Evolutionary conservation across 2,113 vertebrate species (phyloP).

Genomic region (Perognathus longimembris): DNA sequence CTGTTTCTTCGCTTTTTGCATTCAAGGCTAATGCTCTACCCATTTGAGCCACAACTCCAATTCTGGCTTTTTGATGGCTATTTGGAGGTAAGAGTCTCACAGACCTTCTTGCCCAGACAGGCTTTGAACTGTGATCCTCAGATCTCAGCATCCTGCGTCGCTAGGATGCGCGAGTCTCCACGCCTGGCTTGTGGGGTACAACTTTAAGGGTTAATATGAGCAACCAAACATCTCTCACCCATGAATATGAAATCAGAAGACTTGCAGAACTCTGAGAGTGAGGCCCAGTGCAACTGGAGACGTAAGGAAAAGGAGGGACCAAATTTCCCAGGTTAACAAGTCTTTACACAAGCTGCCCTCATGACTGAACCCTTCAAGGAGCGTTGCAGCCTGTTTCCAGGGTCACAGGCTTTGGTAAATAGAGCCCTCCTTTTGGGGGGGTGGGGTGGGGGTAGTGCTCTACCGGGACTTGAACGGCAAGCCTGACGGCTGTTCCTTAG

Average conservation of each 20-base stretch:
- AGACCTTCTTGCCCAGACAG: too few relatives aligned
- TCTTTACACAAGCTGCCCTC: background rate
- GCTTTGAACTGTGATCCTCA: too few relatives aligned
- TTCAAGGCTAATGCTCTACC: too few relatives aligned
- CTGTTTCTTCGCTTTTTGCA: too few relatives aligned
- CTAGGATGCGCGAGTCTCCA: too few relatives aligned
- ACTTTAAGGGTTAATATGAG: slow-evolving; percentile 24
- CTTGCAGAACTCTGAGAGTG: background rate
- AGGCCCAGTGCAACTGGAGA: background rate
- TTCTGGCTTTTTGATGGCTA: too few relatives aligned
- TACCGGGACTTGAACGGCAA: too few relatives aligned
- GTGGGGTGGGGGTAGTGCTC: too few relatives aligned
- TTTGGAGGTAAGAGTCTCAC: too few relatives aligned
- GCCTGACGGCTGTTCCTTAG: too few relatives aligned
- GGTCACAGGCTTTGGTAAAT: background rate
- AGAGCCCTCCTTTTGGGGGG: background rate
- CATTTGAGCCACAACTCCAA: too few relatives aligned
- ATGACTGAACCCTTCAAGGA: background rate
- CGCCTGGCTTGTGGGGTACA: background rate
- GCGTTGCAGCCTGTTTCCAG: background rate
- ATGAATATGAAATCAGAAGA: slow-evolving; percentile 5
- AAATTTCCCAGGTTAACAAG: background rate
- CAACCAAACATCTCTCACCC: background rate
- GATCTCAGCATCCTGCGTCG: too few relatives aligned
- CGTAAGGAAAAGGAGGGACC: background rate